A percentile compares a stretch with the other conserved stretches of the same genome.
Conservation (phyloP, 2,888 invertebrate species). For the Lottia scabra region DNA sequence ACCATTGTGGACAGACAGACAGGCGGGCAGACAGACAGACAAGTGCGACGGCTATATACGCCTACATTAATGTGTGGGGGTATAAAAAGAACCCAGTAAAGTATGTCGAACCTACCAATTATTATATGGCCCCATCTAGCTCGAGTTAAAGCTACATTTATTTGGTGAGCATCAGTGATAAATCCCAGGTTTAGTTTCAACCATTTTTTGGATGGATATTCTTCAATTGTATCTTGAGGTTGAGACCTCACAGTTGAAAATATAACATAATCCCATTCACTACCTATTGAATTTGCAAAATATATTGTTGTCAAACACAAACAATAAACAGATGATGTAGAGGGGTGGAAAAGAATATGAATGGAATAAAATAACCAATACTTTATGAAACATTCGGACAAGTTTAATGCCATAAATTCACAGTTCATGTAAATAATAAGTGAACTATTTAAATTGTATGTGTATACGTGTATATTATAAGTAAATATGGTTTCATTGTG, state of each 20-base stretch:
- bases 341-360: too few relatives aligned
- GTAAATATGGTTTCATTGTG: too few relatives aligned
- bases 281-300: slow-evolving; percentile 48
- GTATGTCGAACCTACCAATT: slow-evolving; percentile 53
- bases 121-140: slow-evolving; percentile 61
- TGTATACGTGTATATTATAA: too few relatives aligned
- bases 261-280: slow-evolving; percentile 63
- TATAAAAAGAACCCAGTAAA: neutral
- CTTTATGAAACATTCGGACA: too few relatives aligned
- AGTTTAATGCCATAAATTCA: too few relatives aligned
- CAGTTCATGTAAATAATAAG: too few relatives aligned
- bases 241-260: slow-evolving; percentile 60
- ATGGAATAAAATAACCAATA: too few relatives aligned
- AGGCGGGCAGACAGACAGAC: too few relatives aligned
- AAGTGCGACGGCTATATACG: too few relatives aligned
- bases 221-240: slow-evolving; percentile 46
- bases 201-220: slow-evolving; percentile 52
- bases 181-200: slow-evolving; percentile 52
- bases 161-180: slow-evolving; percentile 47
- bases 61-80: neutral
- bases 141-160: slow-evolving; percentile 63
- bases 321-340: too few relatives aligned
- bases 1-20: too few relatives aligned
- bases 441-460: too few relatives aligned
- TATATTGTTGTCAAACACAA: neutral